Evolutionary conservation across 2,888 invertebrate genomes (phyloP), one percentile per base, ranked within the genome.

Genomic region (Leptinotarsa rubiginosa): DNA sequence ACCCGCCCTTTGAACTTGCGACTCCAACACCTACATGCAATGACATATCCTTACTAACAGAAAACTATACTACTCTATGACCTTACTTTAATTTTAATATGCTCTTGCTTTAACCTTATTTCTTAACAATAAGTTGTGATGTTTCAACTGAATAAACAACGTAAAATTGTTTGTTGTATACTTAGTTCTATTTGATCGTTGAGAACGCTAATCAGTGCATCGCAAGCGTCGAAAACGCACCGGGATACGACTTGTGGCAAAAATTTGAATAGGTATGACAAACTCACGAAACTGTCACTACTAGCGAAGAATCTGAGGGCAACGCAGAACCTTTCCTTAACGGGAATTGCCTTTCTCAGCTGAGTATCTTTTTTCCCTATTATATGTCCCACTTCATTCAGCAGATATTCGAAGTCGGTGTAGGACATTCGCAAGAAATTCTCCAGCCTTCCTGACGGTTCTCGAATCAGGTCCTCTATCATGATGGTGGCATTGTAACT

Each of bases 351-450:
- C 69, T 78, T 20, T 77, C 81, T 77, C 74, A 79, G 74, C 54
- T 80, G 70, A 22, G 80, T 82, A 70, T 80, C 73, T 49, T 70
- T 56, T 76, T 78, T 80, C n/a, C 62, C 52, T 16, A 81, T 79
- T 15, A 69, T n/a, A 47, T 70, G 75, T n/a, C 74, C 75, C 47
- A 80, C 73, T 77, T 76, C 75, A 31, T 78, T 72, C 22, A 80
- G 20, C 12, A 81, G 50, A 70, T 67, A 78, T 72, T 81, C 78
- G 73, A 81, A 82, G 72, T 79, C 79, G 31, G 56, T 52, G n/a
- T 75, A 49, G 47, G 76, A 80, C 76, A 80, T 81, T 74, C 80
- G 54, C 65, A 72, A 73, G 69, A 81, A 81, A 56, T 78, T 81
- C 69, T 77, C 69, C 54, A 80, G 80, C 62, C 76, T 20, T 20